Conservation (phyloP, 2,113 vertebrate genomes). For the Ailuropoda melanoleuca region DNA sequence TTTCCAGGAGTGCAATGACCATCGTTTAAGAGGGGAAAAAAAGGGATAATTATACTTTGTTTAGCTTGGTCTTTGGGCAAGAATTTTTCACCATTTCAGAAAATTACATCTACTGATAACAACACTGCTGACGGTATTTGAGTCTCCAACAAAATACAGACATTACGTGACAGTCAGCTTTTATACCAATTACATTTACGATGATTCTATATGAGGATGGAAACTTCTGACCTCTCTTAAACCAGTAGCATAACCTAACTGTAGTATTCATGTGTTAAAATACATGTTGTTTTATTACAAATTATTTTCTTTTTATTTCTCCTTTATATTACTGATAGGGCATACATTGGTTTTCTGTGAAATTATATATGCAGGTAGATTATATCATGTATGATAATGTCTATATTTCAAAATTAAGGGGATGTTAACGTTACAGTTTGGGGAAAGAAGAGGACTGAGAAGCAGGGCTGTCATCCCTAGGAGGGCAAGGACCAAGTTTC, state of each 20-base stretch:
- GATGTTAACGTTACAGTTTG: not conserved
- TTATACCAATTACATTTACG: not conserved
- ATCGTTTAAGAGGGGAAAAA: not conserved
- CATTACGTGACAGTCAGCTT: not conserved
- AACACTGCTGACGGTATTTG: not conserved
- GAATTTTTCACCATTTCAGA: not conserved
- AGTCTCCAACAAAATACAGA: not conserved
- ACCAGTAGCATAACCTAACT: not conserved
- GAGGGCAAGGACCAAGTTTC: not conserved
- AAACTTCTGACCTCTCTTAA: not conserved
- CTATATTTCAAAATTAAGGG: not conserved
- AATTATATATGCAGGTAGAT: not conserved
- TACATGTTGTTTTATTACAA: not conserved
- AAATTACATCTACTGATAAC: not conserved
- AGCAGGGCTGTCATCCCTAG: not conserved
- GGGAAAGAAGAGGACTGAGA: not conserved
- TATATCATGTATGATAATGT: not conserved
- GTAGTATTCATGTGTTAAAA: not conserved
- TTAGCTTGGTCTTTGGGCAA: not conserved
- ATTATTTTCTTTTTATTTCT: not conserved
- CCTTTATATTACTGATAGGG: not conserved
- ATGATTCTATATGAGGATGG: not conserved
- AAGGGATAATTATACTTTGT: not conserved
- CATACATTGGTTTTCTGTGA: not conserved
- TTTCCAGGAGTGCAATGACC: not conserved